A percentile compares a stretch with the other conserved stretches of the same genome.
phyloP scores from a whole-genome alignment of 2,888 invertebrate species.

The Plagodis dolabraria region DNA sequence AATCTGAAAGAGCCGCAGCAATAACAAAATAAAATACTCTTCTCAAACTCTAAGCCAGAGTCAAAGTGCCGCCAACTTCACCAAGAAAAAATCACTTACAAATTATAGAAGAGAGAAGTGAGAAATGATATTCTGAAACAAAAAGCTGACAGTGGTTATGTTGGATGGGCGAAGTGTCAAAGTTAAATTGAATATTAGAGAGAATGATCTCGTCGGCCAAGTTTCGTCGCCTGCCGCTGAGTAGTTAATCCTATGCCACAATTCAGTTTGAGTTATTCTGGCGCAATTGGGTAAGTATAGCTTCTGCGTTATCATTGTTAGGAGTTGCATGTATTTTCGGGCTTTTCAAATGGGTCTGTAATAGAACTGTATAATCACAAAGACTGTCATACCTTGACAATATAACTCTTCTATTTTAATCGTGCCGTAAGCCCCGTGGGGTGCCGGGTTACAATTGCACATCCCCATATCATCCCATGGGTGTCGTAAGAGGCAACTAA shows the following conservation, averaged over 20 bases:
- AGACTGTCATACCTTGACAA: no score
- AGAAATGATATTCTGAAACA: conserved; percentile 62
- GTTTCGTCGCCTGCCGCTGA: conserved; percentile 71
- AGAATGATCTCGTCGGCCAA: conserved; percentile 75
- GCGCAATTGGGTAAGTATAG: conserved; percentile 67
- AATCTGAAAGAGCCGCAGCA: no score
- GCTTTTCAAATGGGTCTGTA: conserved; percentile 26
- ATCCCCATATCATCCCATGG: no score
- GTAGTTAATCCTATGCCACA: conserved; percentile 82
- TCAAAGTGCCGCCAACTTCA: conserved; percentile 35
- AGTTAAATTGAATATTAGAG: conserved; percentile 85
- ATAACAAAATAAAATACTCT: not conserved
- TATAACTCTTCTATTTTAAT: no score
- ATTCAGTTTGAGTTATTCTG: conserved; percentile 74
- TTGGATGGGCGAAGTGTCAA: conserved; percentile 80
- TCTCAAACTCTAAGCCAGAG: conserved; percentile 12
- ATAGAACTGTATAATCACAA: not conserved
- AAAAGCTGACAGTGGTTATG: conserved; percentile 75
- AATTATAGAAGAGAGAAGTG: conserved; percentile 45
- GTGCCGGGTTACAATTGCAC: no score
- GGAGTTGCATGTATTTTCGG: conserved; percentile 42
- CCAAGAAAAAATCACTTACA: conserved; percentile 47
- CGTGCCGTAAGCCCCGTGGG: no score
- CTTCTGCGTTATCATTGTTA: conserved; percentile 69
- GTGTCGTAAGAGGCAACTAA: no score